Evolutionary conservation across 2,797 vertebrate genomes (phyloP).

Genomic region (Characodon lateralis): DNA sequence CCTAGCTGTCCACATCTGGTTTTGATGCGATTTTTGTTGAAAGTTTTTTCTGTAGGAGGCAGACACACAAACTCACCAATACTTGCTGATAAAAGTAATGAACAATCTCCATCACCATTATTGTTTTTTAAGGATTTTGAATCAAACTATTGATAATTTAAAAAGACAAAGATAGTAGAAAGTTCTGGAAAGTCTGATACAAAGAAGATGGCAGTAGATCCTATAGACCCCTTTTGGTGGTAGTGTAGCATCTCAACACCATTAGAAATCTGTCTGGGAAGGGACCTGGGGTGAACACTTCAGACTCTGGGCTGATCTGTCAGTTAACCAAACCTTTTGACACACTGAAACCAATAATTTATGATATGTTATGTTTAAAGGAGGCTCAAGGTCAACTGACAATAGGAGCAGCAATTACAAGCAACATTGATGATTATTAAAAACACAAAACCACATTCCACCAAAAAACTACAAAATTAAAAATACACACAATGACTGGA

Average conservation of each 20-base stretch:
- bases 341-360: neutral
- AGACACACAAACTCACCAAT: neutral
- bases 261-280: neutral
- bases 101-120: neutral
- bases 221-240: neutral
- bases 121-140: neutral
- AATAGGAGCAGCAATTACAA: neutral
- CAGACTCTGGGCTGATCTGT: neutral
- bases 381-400: neutral
- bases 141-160: neutral
- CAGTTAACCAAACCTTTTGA: neutral
- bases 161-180: neutral
- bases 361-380: neutral
- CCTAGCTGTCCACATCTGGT: constrained; percentile 31
- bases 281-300: neutral
- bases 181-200: neutral
- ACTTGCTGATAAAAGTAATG: neutral
- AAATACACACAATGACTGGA: neutral
- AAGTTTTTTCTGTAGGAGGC: neutral
- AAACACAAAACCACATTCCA: neutral
- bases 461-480: neutral
- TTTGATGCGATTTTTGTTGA: neutral
- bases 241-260: neutral
- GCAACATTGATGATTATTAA: neutral
- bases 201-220: neutral